Evolutionary conservation across 1,140 invertebrate genomes (phyloP), one percentile per base, ranked within the genome.

Genomic region (Pseudomyrmex dendroicus): DNA sequence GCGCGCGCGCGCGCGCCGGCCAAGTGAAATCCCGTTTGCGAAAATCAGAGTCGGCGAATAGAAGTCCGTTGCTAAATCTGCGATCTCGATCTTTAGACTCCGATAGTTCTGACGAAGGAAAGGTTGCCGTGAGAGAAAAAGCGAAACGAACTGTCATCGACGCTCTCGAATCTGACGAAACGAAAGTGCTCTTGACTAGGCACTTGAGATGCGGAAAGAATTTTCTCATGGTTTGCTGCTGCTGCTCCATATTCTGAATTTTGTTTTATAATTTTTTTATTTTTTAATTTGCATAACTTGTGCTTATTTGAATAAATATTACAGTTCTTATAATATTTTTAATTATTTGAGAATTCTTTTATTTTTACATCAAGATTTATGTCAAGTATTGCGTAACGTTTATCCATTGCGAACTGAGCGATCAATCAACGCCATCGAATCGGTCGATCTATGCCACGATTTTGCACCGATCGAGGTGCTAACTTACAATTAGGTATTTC

Each of bases 401-500:
- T 20, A 44, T 54, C 20, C 0, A 70, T 66, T 76, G 87, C 76
- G 87, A 80, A 89, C 84, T 84, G 67, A 54, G 74, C 78, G 54
- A 85, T 85, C 84, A 73, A 84, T 84, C 68, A 85, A 50, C 52
- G 44, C 73, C 54, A 68, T 44, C 66, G 54, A 73, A 88, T 80
- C 64, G 64, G 52, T 44, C 59, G 82, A 86, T 86, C 76, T 67
- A 68, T 84, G 73, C 62, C 54, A 62, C 25, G 50, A 35, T 62
- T 70, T 54, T 67, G 73, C 77, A 17, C 52, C 74, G 67, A 89
- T 84, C 87, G 86, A 89, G 91, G 84, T 86, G 84, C 89, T 76
- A 89, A 85, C 72, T 84, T 90, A 87, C 90, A 92, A 91, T 92
- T 91, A 25, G 2, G 25, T 25, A 92, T 91, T 72, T 72, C 62